phyloP scores from a whole-genome alignment of 2,888 invertebrate species.

The Priapulus caudatus region DNA sequence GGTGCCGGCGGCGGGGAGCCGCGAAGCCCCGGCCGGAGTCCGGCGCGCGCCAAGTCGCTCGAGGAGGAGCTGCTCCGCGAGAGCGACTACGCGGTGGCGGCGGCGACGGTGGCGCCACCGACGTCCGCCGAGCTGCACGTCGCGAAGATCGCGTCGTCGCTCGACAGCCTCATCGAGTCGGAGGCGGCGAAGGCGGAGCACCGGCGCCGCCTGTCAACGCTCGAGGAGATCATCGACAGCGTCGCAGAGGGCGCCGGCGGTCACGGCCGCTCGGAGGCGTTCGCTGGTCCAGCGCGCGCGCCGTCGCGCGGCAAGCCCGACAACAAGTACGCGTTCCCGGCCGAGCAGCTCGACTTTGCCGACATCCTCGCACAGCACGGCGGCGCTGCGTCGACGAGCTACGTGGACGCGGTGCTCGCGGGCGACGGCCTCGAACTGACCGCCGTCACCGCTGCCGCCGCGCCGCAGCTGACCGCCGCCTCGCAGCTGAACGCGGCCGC shows the following conservation, averaged over 20 bases:
- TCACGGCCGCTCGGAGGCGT: neutral
- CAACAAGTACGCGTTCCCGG: too few relatives aligned
- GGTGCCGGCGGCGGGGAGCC: too few relatives aligned
- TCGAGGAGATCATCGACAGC: neutral
- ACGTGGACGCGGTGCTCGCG: neutral
- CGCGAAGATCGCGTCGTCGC: neutral
- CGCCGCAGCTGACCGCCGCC: neutral
- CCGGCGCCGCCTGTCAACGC: neutral
- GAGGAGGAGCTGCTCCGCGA: too few relatives aligned
- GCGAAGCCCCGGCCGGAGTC: neutral
- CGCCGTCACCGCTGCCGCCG: neutral
- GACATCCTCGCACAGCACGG: neutral
- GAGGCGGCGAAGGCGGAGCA: neutral
- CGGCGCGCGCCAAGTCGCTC: neutral
- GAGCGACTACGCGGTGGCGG: neutral
- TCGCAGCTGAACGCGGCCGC: neutral
- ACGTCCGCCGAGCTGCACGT: neutral
- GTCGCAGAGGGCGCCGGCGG: neutral
- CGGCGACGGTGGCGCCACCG: too few relatives aligned
- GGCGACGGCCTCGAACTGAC: neutral
- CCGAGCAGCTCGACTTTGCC: neutral
- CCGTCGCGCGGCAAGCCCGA: too few relatives aligned
- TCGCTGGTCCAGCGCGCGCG: too few relatives aligned
- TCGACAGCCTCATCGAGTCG: neutral
- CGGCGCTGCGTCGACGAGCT: neutral